Conservation (phyloP, 30 jellyfish, hydroid and myxozoan genomes). For the Hydractinia echinata region DNA sequence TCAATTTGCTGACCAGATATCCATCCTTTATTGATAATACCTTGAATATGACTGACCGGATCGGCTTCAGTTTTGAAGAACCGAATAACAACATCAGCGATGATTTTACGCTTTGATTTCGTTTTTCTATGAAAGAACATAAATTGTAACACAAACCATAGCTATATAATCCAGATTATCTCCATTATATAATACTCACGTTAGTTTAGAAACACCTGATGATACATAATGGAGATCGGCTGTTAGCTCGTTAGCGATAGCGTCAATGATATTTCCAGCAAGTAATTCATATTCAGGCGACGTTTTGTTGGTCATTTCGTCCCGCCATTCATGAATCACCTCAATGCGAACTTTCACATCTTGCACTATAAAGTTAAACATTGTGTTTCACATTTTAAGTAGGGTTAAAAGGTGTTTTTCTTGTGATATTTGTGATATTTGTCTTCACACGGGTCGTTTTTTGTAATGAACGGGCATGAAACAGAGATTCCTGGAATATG, state of each 20-base stretch:
- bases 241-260: constrained; percentile 25
- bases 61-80: constrained; percentile 70
- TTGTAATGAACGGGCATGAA: too few species aligned
- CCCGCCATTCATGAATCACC: constrained; percentile 48
- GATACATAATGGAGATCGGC: constrained; percentile 24
- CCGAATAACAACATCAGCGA: constrained; percentile 53
- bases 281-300: constrained; percentile 56
- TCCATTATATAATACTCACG: background rate
- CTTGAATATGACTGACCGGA: constrained; percentile 65
- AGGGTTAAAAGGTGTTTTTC: too few species aligned
- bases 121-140: background rate
- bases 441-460: too few species aligned
- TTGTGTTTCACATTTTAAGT: too few species aligned
- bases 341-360: constrained; percentile 17
- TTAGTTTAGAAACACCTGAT: constrained; percentile 12
- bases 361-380: constrained; percentile 2
- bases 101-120: constrained; percentile 15
- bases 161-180: background rate
- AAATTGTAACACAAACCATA: background rate
- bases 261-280: constrained; percentile 75
- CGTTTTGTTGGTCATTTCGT: constrained; percentile 41
- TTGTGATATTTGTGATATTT: too few species aligned
- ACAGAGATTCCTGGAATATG: too few species aligned
- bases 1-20: constrained; percentile 66
- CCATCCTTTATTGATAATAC: constrained; percentile 81